These are phyloP conservation scores for Gallinago undulata DNA, from an alignment of 2,113 vertebrate species.

Conservation along the genomic window DNA sequence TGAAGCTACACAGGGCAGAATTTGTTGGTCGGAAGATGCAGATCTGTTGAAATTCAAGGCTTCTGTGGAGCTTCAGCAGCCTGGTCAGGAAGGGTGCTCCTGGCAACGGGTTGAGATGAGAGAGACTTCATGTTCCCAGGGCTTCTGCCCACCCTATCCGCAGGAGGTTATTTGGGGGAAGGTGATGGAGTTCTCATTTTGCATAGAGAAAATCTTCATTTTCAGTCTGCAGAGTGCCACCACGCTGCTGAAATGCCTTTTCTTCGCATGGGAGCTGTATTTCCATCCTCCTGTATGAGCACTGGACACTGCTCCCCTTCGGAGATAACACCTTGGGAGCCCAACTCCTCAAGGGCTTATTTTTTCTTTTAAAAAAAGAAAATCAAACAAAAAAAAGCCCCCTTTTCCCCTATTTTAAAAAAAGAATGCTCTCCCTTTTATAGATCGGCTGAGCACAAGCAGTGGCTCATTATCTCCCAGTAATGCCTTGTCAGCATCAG, in stretches of 20 bases:
- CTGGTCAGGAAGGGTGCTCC: background rate
- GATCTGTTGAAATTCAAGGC: background rate
- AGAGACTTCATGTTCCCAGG: background rate
- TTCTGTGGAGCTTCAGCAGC: background rate
- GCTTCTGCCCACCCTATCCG: background rate
- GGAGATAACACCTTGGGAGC: background rate
- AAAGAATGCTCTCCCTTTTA: background rate
- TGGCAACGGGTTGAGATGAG: background rate
- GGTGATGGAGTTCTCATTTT: background rate
- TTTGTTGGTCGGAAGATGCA: background rate
- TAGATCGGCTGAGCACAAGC: background rate
- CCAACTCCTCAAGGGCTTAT: background rate
- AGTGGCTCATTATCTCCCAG: slow-evolving; percentile 40
- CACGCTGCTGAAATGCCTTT: background rate
- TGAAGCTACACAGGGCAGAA: background rate
- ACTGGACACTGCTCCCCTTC: background rate
- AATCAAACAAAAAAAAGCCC: background rate
- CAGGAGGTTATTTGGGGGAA: background rate
- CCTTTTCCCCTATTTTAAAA: background rate
- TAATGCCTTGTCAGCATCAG: slow-evolving; percentile 51
- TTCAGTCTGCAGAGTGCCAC: background rate
- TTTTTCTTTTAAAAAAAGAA: background rate
- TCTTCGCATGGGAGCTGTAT: background rate
- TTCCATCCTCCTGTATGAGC: background rate
- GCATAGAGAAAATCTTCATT: background rate